A percentile compares a stretch with the other conserved stretches of the same genome.
Conservation (phyloP, 2,888 invertebrate species). For the Sicus ferrugineus region DNA sequence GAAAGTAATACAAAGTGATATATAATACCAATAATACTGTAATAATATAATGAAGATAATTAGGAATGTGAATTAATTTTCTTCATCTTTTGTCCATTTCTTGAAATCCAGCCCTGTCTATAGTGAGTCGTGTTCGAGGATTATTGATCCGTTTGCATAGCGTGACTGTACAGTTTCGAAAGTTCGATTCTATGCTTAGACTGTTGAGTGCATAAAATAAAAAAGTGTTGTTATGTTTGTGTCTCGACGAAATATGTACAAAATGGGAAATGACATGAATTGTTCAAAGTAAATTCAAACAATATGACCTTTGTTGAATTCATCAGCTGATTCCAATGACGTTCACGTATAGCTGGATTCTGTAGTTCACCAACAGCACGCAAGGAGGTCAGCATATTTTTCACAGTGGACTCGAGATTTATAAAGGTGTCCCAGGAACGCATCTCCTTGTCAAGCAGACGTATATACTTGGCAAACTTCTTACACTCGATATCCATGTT, state of each 20-base stretch:
- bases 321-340: conserved; percentile 98
- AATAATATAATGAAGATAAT: no score
- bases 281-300: conserved; percentile 29
- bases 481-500: conserved; percentile 99
- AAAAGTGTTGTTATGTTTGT: not conserved
- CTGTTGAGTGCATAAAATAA: not conserved
- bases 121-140: not conserved
- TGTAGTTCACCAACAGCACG: conserved; percentile 95
- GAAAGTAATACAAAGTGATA: no score
- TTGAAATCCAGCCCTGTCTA: not conserved
- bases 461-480: conserved; percentile 94
- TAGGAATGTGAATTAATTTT: no score
- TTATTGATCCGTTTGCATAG: not conserved
- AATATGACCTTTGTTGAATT: conserved; percentile 86
- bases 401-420: conserved; percentile 88
- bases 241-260: conserved; percentile 9
- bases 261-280: conserved; percentile 7
- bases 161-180: conserved; percentile 51
- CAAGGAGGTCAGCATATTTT: conserved; percentile 94
- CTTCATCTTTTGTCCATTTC: not conserved
- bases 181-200: not conserved
- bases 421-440: conserved; percentile 90
- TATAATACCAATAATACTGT: no score
- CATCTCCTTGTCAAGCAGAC: conserved; percentile 95
- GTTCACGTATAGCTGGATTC: conserved; percentile 93